Base-by-base conservation (phyloP, 2,113 vertebrate genomes). In the Hemiprocne comata region DNA sequence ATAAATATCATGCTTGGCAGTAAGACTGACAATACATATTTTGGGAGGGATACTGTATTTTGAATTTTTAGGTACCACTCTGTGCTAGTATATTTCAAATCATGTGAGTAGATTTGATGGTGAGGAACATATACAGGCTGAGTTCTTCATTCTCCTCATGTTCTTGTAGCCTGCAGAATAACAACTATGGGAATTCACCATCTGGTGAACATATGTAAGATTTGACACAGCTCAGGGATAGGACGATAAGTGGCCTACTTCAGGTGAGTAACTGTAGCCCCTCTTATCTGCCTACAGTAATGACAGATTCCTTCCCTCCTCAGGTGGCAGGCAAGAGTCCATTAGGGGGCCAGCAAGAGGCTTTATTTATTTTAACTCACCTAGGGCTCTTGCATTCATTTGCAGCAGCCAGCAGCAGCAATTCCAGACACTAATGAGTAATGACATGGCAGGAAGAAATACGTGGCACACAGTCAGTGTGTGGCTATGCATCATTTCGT, bases 371-470 rank as follows among this genome's bases (percentile, higher is more conserved):
- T 94, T 93, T 80, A 90, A 90, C 76, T 75, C 86, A 89, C 65
- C 72, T 38, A 67, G 65, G 55, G 65, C 48, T 86, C 60, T 74
- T 48, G 58, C 82, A 73, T 83, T 93, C 90, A 93, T 88, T 93
- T 83, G 73, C 4, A 6, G 88, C 70, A 94, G 83, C 69, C 72
- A 90, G 83, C 3, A 0, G 86, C 83, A 93, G 76, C 61, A 80
- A n/a, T 86, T 89, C 60, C 72, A 94, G 88, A 86, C 46, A 1
- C 75, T 93, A 88, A 93, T 53, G 83, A 95, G 55, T 74, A 88
- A 88, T 77, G 95, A 86, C 90, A 80, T 51, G 83, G 92, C 70
- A 94, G 79, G 83, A 93, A 79, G 73, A 94, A 96, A 88, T 88
- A 18, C 7, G 79, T 73, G 92, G 71, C 87, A 65, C 66, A 8